Percentiles rank a stretch among this genome's conserved stretches.
phyloP scores from a whole-genome alignment of 2,797 vertebrate genomes.

The Pangasius mekongensis region DNA sequence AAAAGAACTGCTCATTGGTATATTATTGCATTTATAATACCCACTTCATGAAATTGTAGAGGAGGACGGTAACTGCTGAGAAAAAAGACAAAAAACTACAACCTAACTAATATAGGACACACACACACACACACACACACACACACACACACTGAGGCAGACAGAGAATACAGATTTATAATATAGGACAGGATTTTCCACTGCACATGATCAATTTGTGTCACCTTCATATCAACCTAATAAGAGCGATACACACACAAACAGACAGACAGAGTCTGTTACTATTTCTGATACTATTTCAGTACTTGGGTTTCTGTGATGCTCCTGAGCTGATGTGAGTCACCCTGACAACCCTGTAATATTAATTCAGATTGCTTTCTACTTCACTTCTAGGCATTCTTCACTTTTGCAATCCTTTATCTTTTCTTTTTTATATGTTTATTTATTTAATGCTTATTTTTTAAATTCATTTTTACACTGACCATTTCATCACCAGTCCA shows the following conservation, averaged over 20 bases:
- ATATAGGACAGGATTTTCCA: constrained; percentile 68
- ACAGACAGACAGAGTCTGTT: background rate
- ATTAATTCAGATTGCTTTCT: background rate
- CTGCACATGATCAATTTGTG: constrained; percentile 34
- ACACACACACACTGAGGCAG: no score
- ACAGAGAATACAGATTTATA: no score
- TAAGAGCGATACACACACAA: background rate
- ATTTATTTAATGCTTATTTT: background rate
- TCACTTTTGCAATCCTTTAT: background rate
- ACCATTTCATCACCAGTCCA: background rate
- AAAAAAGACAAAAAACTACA: constrained; percentile 71
- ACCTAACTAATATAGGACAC: constrained; percentile 72
- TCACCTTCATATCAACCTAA: background rate
- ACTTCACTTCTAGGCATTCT: background rate
- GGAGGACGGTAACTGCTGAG: constrained; percentile 49
- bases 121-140: no score
- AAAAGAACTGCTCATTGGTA: background rate
- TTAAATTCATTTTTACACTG: background rate
- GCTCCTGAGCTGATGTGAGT: background rate
- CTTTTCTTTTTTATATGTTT: background rate
- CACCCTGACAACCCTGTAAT: background rate
- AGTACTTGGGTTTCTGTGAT: constrained; percentile 5
- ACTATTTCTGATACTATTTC: background rate
- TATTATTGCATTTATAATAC: constrained; percentile 24
- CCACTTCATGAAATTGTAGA: constrained; percentile 51